Evolutionary conservation across 2,797 vertebrate genomes (phyloP).

Genomic region (Sardinella longiceps): DNA sequence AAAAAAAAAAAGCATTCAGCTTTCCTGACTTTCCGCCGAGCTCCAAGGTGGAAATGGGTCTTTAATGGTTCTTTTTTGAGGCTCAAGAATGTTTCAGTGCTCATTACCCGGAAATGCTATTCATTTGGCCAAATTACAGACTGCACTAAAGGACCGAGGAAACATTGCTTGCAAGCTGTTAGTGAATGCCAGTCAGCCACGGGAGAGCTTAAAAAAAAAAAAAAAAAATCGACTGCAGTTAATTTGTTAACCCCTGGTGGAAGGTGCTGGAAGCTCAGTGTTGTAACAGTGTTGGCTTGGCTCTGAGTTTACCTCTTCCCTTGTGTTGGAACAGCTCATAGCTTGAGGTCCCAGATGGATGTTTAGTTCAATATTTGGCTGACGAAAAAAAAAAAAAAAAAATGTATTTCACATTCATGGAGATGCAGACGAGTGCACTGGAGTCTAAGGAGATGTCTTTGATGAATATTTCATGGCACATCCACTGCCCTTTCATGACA

Average conservation of each 20-base stretch:
- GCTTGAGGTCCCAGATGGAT: conserved; percentile 54
- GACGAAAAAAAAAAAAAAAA: conserved; percentile 30
- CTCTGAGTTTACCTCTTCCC: conserved; percentile 38
- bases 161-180: conserved; percentile 69
- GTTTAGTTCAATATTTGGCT: conserved; percentile 62
- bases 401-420: conserved; percentile 66
- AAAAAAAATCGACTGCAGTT: conserved; percentile 60
- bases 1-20: conserved; percentile 37
- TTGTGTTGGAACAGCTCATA: conserved; percentile 55
- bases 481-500: conserved; percentile 66
- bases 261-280: not conserved
- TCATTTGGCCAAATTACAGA: conserved; percentile 72
- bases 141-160: conserved; percentile 70
- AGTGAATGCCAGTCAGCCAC: conserved; percentile 75
- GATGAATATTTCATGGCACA: conserved; percentile 76
- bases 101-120: conserved; percentile 64
- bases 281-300: not conserved
- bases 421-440: conserved; percentile 63
- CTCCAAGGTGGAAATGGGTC: conserved; percentile 53
- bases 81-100: conserved; percentile 63
- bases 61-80: conserved; percentile 51
- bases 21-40: conserved; percentile 54
- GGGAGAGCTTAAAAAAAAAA: too few relatives aligned
- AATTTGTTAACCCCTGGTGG: conserved; percentile 68
- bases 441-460: conserved; percentile 63